Conservation (phyloP, 1,140 invertebrate species). For the Brachystomella parvula region DNA sequence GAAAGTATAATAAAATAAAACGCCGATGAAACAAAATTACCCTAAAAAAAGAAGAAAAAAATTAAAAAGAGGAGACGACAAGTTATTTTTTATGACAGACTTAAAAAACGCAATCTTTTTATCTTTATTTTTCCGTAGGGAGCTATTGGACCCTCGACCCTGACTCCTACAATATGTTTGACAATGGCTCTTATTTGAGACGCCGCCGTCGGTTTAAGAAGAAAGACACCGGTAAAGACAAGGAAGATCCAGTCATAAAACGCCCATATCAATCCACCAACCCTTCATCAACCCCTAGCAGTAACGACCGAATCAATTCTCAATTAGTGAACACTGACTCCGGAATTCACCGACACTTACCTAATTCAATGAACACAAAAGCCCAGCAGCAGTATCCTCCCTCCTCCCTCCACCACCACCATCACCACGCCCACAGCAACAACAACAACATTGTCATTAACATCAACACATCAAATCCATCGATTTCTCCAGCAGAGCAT, state of each 20-base stretch:
- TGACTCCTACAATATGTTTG: constrained; percentile 96
- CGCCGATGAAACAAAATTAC: too few relatives aligned
- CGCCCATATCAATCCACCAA: constrained; percentile 39
- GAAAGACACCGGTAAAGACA: constrained; percentile 80
- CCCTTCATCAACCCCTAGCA: not conserved
- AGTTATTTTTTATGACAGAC: too few relatives aligned
- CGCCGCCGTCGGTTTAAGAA: constrained; percentile 89
- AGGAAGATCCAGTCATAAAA: constrained; percentile 73
- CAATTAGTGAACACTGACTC: not conserved
- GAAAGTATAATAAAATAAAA: too few relatives aligned
- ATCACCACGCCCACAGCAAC: constrained; percentile 8
- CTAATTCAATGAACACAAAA: not conserved
- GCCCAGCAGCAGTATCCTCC: not conserved
- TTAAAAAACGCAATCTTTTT: constrained; percentile 3
- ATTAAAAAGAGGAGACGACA: too few relatives aligned
- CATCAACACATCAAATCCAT: constrained; percentile 1
- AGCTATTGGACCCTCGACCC: constrained; percentile 60
- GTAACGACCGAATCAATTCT: not conserved
- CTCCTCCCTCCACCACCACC: constrained; percentile 9
- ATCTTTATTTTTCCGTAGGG: not conserved
- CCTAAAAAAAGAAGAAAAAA: too few relatives aligned
- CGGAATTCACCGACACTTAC: not conserved
- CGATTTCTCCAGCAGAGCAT: not conserved
- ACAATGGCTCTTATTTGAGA: constrained; percentile 91
- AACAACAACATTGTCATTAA: constrained; percentile 20